These are phyloP conservation scores for Argyresthia albistria DNA, from an alignment of 2,888 invertebrate genomes.

Conservation along the genomic window DNA sequence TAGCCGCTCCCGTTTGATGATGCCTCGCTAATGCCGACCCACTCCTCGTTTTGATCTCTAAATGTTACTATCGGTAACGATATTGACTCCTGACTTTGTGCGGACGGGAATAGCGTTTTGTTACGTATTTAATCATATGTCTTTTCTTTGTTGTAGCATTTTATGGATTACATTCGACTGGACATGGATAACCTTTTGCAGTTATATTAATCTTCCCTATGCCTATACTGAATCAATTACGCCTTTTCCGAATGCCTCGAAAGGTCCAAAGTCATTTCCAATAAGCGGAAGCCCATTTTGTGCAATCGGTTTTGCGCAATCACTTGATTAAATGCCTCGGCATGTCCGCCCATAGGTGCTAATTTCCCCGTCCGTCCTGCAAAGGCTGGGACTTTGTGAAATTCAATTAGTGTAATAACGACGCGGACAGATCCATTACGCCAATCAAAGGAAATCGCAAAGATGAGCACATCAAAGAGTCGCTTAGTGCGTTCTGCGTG, in stretches of 20 bases:
- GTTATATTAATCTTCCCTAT: too few species aligned
- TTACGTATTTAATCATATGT: too few species aligned
- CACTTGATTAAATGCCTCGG: neutral
- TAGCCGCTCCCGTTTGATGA: constrained; percentile 36
- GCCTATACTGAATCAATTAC: too few species aligned
- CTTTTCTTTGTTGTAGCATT: too few species aligned
- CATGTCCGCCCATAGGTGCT: neutral
- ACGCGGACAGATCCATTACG: constrained; percentile 55
- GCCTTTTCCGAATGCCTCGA: too few species aligned
- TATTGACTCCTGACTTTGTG: neutral
- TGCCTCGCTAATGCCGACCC: constrained; percentile 36
- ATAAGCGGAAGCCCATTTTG: too few species aligned
- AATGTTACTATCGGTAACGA: constrained; percentile 15
- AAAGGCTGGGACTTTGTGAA: constrained; percentile 18
- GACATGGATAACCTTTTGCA: too few species aligned
- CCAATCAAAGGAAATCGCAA: constrained; percentile 65
- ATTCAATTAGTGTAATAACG: constrained; percentile 68
- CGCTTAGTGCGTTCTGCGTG: constrained; percentile 43
- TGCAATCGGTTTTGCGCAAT: neutral
- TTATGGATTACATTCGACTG: too few species aligned
- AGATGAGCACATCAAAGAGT: constrained; percentile 62
- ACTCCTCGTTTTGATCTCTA: constrained; percentile 45
- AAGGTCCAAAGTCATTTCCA: too few species aligned
- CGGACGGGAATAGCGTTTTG: too few species aligned
- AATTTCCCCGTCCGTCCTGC: constrained; percentile 10